These are phyloP conservation scores for Danio tinwini DNA, from an alignment of 2,797 vertebrate species.

Conservation along the genomic window DNA sequence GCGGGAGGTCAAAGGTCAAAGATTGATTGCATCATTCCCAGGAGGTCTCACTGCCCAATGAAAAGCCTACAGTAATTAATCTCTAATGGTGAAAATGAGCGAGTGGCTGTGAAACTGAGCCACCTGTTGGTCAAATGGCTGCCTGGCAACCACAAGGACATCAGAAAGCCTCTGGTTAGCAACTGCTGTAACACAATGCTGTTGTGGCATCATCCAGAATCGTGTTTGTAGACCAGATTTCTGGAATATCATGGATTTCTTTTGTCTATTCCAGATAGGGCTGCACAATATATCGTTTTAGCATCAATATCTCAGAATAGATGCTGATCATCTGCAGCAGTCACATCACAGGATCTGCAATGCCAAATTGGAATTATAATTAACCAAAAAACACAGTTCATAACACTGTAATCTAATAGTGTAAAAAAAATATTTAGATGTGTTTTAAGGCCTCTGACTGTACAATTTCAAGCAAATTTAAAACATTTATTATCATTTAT, in stretches of 20 bases:
- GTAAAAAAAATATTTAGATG: no score
- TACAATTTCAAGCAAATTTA: no score
- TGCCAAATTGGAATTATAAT: no score
- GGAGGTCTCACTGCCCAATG: background rate
- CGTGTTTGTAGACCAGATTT: background rate
- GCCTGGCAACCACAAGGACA: slow-evolving; percentile 52
- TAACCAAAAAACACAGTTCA: no score
- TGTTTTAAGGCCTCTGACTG: no score
- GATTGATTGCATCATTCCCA: background rate
- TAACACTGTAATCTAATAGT: no score
- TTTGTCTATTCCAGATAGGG: background rate
- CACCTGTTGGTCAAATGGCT: slow-evolving; percentile 57
- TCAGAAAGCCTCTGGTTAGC: slow-evolving; percentile 48
- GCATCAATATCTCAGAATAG: no score
- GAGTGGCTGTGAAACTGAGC: slow-evolving; percentile 49
- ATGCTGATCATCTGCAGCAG: no score
- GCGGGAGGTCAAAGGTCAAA: background rate
- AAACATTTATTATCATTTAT: no score
- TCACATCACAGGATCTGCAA: no score
- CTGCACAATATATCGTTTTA: no score
- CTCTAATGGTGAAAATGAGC: slow-evolving; percentile 40
- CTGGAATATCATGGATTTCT: no score
- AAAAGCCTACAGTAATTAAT: slow-evolving; percentile 40
- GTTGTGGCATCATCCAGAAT: background rate
- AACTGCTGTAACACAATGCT: slow-evolving; percentile 10